Evolutionary conservation across 2,113 vertebrate genomes (phyloP).

Genomic region (Phodopus roborovskii): DNA sequence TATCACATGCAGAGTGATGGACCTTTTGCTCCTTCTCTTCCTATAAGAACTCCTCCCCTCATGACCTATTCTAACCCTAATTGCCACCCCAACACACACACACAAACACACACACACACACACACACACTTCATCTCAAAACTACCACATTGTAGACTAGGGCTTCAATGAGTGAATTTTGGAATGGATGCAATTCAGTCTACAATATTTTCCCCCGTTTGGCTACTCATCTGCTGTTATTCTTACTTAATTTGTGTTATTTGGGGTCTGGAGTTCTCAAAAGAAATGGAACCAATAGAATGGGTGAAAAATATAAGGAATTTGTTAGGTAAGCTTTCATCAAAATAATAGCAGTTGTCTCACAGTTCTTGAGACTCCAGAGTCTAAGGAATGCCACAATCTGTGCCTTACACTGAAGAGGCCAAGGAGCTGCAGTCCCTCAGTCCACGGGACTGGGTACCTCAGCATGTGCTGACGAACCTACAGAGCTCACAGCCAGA

Average conservation of each 20-base stretch:
- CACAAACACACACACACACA: neutral
- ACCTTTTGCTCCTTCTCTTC: neutral
- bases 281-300: neutral
- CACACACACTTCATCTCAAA: neutral
- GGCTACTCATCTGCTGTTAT: neutral
- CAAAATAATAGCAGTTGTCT: neutral
- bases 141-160: neutral
- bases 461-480: no score
- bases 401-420: neutral
- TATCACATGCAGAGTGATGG: neutral
- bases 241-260: neutral
- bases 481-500: no score
- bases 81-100: neutral
- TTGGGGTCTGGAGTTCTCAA: neutral
- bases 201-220: no score
- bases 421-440: neutral
- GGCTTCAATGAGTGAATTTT: neutral
- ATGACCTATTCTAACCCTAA: neutral
- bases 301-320: neutral
- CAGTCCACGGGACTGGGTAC: neutral
- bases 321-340: neutral
- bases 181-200: neutral
- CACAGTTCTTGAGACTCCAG: neutral
- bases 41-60: neutral
- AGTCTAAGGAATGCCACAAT: neutral